These are phyloP conservation scores for Labeo calbasu DNA, from an alignment of 2,797 vertebrate species.

Conservation along the genomic window DNA sequence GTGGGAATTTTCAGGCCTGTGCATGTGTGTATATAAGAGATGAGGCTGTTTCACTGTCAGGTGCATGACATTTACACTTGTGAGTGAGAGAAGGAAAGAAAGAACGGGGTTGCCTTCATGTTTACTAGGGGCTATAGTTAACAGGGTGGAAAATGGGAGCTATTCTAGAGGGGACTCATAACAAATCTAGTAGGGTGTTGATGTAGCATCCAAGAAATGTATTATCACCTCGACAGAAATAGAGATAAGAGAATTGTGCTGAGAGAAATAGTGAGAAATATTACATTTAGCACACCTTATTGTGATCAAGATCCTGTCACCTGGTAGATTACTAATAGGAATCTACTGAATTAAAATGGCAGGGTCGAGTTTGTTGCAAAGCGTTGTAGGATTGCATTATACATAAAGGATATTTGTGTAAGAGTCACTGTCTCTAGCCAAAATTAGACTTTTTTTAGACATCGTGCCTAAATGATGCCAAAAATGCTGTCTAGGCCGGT, in stretches of 20 bases:
- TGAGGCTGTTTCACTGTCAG: background rate
- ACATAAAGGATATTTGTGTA: background rate
- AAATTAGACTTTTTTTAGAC: background rate
- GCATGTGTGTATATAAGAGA: conserved; percentile 38
- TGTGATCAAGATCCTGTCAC: background rate
- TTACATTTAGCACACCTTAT: background rate
- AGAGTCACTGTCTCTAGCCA: background rate
- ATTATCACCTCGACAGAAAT: background rate
- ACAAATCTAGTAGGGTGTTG: background rate
- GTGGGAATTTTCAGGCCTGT: conserved; percentile 22
- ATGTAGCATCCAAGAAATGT: background rate
- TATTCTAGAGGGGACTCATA: background rate
- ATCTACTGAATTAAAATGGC: background rate
- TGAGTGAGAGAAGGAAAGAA: background rate
- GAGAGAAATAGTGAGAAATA: background rate
- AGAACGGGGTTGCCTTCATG: background rate
- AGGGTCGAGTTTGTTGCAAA: background rate
- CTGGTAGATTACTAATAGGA: background rate
- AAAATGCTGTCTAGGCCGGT: background rate
- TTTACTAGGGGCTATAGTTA: background rate
- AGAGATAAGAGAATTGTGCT: background rate
- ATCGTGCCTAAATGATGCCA: background rate
- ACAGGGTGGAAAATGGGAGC: background rate
- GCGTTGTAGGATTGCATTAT: background rate
- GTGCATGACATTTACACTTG: conserved; percentile 18